Base-by-base conservation (phyloP, 1,140 invertebrate genomes). In the Agraylea sexmaculata region DNA sequence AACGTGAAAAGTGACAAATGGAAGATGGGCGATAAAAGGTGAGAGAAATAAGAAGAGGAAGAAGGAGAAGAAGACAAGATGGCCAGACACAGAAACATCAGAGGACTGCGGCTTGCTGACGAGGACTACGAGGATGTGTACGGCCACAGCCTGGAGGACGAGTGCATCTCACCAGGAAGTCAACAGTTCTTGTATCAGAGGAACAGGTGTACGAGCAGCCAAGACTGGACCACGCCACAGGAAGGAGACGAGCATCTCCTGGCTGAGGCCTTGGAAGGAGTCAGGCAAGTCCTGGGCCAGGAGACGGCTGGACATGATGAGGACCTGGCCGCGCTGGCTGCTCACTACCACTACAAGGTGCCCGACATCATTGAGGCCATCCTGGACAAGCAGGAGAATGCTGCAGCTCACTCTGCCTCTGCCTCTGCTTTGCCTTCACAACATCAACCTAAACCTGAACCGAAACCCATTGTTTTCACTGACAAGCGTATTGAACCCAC, bases 101-200 rank as follows among this genome's bases (percentile, higher is more conserved):
- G 82, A 39, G 75, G 74, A 44, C 77, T 82, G 68, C 77, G 78
- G 53, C 83, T 78, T 60, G 74, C 76, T 8, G 81, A 85, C 51
- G 89, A 92, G 55, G 91, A 87, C 60, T 89, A 87, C 57, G 85
- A 92, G 53, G 86, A 92, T 68, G 76, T 88, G 42, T 93, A 92
- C 59, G 88, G 88, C 2, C 84, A 90, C 62, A 93, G 89, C 13
- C 77, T 93, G 16, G 87, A 90, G 52, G 84, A 80, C 53, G 81
- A 77, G 56, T 83, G 81, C 56, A 77, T 91, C 42, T 95, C 90
- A 17, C 90, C 91, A 4, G 81, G n/a, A n/a, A n/a, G n/a, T n/a
- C n/a, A n/a, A n/a, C n/a, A n/a, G n/a, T n/a, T n/a, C n/a, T n/a
- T n/a, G n/a, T n/a, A n/a, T n/a, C n/a, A n/a, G n/a, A n/a, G n/a